phyloP scores from a whole-genome alignment of 2,113 vertebrate genomes.

The Zosterops lateralis region DNA sequence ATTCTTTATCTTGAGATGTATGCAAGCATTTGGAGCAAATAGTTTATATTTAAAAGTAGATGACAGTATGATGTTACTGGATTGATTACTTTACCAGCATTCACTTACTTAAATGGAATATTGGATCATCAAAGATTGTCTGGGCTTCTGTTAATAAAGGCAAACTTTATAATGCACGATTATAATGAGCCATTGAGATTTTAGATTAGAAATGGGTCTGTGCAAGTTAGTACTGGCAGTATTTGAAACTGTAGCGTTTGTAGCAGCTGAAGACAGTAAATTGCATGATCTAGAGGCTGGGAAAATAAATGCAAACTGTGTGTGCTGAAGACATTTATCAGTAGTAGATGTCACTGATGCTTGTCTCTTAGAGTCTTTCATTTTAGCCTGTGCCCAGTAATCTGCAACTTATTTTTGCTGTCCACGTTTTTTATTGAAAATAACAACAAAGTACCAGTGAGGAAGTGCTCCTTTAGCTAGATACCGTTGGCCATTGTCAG shows the following conservation, averaged over 20 bases:
- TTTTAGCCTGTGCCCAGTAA: background rate
- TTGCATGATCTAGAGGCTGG: background rate
- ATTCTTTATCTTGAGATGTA: background rate
- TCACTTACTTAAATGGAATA: background rate
- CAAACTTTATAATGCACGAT: background rate
- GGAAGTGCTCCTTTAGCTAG: background rate
- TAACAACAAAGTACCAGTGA: background rate
- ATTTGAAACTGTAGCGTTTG: background rate
- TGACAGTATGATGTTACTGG: background rate
- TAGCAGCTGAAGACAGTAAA: background rate
- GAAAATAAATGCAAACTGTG: background rate
- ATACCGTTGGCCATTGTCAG: accelerated
- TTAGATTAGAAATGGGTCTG: conserved; percentile 27
- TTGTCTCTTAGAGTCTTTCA: background rate
- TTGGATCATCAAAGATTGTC: background rate
- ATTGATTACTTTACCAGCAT: background rate
- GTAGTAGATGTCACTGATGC: background rate
- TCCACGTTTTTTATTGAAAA: background rate
- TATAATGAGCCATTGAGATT: conserved; percentile 37
- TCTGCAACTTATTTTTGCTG: background rate
- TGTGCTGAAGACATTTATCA: background rate
- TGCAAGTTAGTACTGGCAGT: conserved; percentile 33
- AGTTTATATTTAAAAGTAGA: background rate
- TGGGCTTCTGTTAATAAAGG: background rate
- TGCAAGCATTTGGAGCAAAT: background rate